Base-by-base conservation (phyloP, 2,888 invertebrate genomes). In the Brassicogethes aeneus region DNA sequence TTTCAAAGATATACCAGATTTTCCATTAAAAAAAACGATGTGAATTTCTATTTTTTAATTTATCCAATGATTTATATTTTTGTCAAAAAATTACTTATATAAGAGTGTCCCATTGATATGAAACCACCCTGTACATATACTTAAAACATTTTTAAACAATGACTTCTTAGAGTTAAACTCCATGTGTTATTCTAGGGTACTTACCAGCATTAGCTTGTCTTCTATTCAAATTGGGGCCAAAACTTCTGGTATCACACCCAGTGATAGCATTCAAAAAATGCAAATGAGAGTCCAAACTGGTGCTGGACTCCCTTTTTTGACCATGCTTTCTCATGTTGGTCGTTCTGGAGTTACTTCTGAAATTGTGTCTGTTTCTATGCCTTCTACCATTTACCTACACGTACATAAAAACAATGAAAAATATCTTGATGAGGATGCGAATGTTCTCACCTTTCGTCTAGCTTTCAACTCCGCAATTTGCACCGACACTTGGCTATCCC, bases 401-500 rank as follows among this genome's bases (percentile, higher is more conserved):
- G 5, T 5, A 35, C 3, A 14, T 3, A 32, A 10, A 32, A 10
- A 12, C 7, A 5, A 32, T 32, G 13, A 7, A 32, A 32, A 13
- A 8, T 23, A 7, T 10, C 23, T 23, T 23, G 5, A 10, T 10
- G 10, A 23, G 10, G 5, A 10, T 23, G 10, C 23, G 23, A 7
- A 23, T 23, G 5, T 5, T 13, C 32, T 65, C 1, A 79, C 76
- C 61, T 85, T 85, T 2, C 71, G 64, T 2, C 73, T 74, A 2
- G 85, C 85, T 59, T 85, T 87, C 71, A 87, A 75, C 65, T 89
- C 88, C 1, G 87, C 84, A 34, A 88, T 83, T 66, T 88, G 87
- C 0, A 89, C 83, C 0, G 87, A 87, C 36, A 86, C 74, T 58
- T 91, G 90, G 38, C 91, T 91, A 59, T 92, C 92, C 13, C 89